A percentile compares a stretch with the other conserved stretches of the same genome.
Evolutionary conservation across 2,888 invertebrate genomes (phyloP).

Genomic region (Tridacna gigas): DNA sequence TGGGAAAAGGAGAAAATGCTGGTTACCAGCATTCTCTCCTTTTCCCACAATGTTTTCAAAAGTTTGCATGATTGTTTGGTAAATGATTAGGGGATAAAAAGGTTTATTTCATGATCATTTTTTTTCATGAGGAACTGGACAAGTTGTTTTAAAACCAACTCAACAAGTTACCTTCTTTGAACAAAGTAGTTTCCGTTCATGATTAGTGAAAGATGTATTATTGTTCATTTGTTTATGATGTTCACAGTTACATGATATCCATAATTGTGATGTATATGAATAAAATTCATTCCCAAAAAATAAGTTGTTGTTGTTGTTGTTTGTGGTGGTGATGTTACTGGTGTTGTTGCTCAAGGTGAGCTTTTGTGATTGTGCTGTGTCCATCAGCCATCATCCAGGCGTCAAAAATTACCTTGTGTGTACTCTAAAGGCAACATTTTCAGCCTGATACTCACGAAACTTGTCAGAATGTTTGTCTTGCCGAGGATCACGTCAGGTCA

Average conservation of each 20-base stretch:
- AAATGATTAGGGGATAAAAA: not conserved
- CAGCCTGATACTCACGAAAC: too few species aligned
- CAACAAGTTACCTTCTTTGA: conserved; percentile 1
- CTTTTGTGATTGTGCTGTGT: too few species aligned
- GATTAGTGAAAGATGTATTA: not conserved
- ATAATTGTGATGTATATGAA: conserved; percentile 32
- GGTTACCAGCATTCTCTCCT: not conserved
- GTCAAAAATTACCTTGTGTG: too few species aligned
- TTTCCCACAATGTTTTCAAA: not conserved
- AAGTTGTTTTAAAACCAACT: not conserved
- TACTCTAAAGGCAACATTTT: too few species aligned
- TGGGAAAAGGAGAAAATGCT: not conserved
- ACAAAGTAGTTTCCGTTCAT: conserved; percentile 10
- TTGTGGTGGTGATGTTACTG: too few species aligned
- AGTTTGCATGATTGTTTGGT: not conserved
- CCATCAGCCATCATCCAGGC: too few species aligned
- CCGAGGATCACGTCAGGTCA: too few species aligned
- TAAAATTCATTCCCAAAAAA: conserved; percentile 24
- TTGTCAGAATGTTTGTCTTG: too few species aligned
- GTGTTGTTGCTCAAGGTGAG: too few species aligned
- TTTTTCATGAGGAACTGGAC: not conserved
- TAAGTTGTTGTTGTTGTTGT: not conserved
- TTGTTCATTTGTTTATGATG: conserved; percentile 28
- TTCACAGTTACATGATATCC: conserved; percentile 21
- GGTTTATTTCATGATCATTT: not conserved